These are phyloP conservation scores for Chiroxiphia lanceolata DNA, from an alignment of 2,797 vertebrate genomes.

Conservation along the genomic window DNA sequence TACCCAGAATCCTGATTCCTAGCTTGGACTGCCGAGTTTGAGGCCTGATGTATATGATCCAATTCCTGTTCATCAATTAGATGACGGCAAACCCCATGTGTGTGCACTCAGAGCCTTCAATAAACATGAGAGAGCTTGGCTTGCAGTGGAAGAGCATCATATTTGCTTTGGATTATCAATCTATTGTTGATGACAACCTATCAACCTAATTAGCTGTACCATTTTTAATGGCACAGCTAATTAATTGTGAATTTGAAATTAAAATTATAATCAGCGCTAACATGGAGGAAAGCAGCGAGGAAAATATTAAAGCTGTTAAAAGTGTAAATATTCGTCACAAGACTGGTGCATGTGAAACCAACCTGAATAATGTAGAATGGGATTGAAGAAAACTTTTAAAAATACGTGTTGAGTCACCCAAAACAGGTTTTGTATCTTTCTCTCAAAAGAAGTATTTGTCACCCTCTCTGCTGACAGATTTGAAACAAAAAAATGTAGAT, in stretches of 20 bases:
- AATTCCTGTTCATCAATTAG: neutral
- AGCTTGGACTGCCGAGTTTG: neutral
- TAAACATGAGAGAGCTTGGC: neutral
- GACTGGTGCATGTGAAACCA: neutral
- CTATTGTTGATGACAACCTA: slow-evolving; percentile 62
- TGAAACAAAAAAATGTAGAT: neutral
- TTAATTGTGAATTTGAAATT: slow-evolving; percentile 62
- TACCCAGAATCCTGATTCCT: neutral
- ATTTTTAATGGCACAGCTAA: slow-evolving; percentile 58
- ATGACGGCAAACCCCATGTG: neutral
- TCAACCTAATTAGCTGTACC: slow-evolving; percentile 56
- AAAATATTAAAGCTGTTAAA: neutral
- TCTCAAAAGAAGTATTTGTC: neutral
- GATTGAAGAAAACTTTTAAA: neutral
- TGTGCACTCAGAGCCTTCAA: neutral
- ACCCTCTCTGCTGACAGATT: neutral
- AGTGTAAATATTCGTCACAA: neutral
- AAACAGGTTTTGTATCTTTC: neutral
- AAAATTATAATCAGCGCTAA: slow-evolving; percentile 47
- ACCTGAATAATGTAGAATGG: neutral
- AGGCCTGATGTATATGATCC: neutral
- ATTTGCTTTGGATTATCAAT: slow-evolving; percentile 64
- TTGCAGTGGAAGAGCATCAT: slow-evolving; percentile 4
- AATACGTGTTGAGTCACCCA: neutral
- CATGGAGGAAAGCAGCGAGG: neutral